These are phyloP conservation scores for Hozukius guyotensis DNA, from an alignment of 2,797 vertebrate genomes.

Conservation along the genomic window DNA sequence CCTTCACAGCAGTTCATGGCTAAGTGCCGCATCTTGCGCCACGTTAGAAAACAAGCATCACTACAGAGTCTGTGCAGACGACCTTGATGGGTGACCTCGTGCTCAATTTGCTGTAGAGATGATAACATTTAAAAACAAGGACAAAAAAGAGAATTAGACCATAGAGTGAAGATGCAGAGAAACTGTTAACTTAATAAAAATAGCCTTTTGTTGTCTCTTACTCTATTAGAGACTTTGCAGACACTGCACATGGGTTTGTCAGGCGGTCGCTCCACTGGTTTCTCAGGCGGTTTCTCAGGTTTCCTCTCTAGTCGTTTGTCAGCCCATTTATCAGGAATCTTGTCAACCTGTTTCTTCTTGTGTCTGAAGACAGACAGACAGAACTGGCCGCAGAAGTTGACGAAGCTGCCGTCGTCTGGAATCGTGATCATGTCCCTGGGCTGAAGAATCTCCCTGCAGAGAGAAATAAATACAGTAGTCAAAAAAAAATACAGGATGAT, in stretches of 20 bases:
- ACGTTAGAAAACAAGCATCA: conserved; percentile 92
- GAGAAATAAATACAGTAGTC: neutral
- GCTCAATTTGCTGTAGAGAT: conserved; percentile 86
- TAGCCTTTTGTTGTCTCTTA: conserved; percentile 65
- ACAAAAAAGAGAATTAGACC: neutral
- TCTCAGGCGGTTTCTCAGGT: conserved; percentile 64
- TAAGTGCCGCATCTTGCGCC: conserved; percentile 92
- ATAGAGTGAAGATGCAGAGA: neutral
- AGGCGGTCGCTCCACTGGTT: conserved; percentile 76
- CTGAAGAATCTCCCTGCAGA: conserved; percentile 90
- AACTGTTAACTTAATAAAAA: neutral
- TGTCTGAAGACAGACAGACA: conserved; percentile 91
- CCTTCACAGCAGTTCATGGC: conserved; percentile 99
- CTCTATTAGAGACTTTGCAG: conserved; percentile 91
- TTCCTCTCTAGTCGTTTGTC: conserved; percentile 57
- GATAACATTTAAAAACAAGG: neutral
- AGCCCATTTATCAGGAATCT: conserved; percentile 38
- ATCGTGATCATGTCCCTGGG: conserved; percentile 96
- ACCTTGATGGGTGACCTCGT: conserved; percentile 97
- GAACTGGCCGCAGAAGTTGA: conserved; percentile 95
- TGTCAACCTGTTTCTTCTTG: conserved; percentile 84
- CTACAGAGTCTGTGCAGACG: conserved; percentile 95
- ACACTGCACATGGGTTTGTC: conserved; percentile 88
- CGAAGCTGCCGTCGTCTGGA: conserved; percentile 86
- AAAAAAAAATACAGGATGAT: neutral